Percentiles rank a stretch among this genome's conserved stretches.
Evolutionary conservation across 2,113 vertebrate genomes (phyloP).

Genomic region (Petaurus breviceps): DNA sequence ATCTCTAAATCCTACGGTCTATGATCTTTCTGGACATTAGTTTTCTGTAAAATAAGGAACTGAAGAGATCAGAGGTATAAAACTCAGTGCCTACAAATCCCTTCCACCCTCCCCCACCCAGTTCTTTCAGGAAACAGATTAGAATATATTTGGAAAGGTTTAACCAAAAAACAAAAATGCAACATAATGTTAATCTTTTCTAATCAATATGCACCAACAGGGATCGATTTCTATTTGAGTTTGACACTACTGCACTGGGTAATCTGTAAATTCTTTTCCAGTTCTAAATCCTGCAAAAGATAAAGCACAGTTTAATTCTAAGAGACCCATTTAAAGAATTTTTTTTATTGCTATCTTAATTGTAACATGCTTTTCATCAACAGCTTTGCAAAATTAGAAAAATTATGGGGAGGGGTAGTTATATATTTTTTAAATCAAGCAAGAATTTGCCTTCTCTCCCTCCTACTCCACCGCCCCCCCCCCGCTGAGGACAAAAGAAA

Average conservation of each 20-base stretch:
- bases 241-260: not conserved
- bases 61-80: not conserved
- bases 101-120: too few species aligned
- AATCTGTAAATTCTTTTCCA: not conserved
- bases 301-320: not conserved
- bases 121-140: not conserved
- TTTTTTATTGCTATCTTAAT: constrained; percentile 27
- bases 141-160: not conserved
- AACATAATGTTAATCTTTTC: not conserved
- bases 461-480: not conserved
- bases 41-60: not conserved
- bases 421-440: not conserved
- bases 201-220: not conserved
- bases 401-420: not conserved
- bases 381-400: constrained; percentile 53
- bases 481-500: not conserved
- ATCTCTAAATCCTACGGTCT: not conserved
- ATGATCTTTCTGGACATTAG: not conserved
- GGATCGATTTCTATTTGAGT: not conserved
- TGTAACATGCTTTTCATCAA: constrained; percentile 38
- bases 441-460: not conserved
- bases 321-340: constrained; percentile 22
- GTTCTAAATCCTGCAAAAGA: not conserved
- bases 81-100: not conserved
- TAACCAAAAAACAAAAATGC: not conserved